Evolutionary conservation across 2,113 vertebrate species (phyloP).

Genomic region (Alaudala cheleensis): DNA sequence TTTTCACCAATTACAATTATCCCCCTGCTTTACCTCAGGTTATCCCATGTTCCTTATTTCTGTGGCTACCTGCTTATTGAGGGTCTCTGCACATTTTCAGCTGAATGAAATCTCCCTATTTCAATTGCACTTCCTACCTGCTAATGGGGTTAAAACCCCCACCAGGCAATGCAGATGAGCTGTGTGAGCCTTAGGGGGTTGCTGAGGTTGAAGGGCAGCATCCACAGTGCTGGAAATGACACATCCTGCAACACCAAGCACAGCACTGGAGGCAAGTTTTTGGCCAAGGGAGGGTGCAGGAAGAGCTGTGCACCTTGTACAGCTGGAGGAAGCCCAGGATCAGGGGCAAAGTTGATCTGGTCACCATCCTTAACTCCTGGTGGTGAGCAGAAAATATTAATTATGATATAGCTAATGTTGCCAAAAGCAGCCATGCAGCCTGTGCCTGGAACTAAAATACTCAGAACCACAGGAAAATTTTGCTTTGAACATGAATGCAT

Average conservation of each 20-base stretch:
- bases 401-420: background rate
- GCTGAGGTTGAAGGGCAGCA: background rate
- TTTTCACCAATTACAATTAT: background rate
- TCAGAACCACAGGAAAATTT: background rate
- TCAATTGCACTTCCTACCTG: background rate
- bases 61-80: background rate
- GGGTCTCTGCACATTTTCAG: background rate
- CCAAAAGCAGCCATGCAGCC: background rate
- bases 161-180: background rate
- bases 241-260: background rate
- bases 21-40: background rate
- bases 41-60: background rate
- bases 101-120: background rate
- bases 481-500: background rate
- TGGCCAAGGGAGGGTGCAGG: background rate
- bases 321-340: background rate
- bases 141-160: background rate
- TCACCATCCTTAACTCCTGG: background rate
- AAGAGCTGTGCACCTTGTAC: background rate
- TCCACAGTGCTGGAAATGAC: background rate
- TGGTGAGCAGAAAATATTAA: background rate
- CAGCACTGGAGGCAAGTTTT: background rate
- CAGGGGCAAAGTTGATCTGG: background rate
- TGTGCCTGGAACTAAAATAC: background rate
- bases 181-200: background rate